These are phyloP conservation scores for Chloromyia formosa DNA, from an alignment of 2,888 invertebrate genomes.

Conservation along the genomic window DNA sequence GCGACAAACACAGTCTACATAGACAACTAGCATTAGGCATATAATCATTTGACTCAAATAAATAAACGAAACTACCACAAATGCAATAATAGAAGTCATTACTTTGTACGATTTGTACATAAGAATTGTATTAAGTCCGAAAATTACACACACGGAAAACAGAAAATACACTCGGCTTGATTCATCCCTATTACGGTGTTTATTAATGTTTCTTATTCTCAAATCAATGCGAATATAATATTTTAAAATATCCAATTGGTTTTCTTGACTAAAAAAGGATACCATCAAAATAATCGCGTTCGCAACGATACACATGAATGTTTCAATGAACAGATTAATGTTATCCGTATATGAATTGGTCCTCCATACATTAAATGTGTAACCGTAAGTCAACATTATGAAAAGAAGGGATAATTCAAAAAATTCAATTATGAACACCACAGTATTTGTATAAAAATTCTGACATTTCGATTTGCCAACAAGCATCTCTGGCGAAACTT, in stretches of 20 bases:
- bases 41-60: not conserved
- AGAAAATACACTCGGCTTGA: not conserved
- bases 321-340: not conserved
- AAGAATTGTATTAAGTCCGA: not conserved
- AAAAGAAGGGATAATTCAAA: not conserved
- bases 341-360: not conserved
- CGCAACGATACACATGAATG: not conserved
- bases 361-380: not conserved
- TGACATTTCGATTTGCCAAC: not conserved
- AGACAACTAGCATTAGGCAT: slow-evolving; percentile 6
- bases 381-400: not conserved
- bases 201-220: not conserved
- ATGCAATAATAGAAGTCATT: too few relatives aligned
- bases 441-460: not conserved
- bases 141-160: not conserved
- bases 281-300: not conserved
- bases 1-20: not conserved
- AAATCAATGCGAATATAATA: not conserved
- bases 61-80: not conserved
- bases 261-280: not conserved
- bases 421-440: not conserved
- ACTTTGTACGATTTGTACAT: not conserved
- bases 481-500: not conserved
- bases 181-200: not conserved
- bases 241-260: not conserved